Evolutionary conservation across 1,140 invertebrate species (phyloP).

Genomic region (Pinna nobilis): DNA sequence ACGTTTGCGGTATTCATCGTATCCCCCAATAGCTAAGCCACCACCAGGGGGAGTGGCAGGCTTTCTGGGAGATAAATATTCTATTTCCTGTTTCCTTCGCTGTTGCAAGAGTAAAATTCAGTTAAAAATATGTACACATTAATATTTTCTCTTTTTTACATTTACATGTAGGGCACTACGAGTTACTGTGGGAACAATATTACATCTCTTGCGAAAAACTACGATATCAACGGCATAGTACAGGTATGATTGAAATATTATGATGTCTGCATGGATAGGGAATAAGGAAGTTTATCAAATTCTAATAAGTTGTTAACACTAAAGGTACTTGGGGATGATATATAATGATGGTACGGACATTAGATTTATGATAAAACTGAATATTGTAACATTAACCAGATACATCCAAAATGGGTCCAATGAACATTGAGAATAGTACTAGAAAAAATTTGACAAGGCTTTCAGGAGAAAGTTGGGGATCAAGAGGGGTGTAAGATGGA

Average conservation of each 20-base stretch:
- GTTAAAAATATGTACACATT: constrained; percentile 1
- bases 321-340: too few species aligned
- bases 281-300: too few species aligned
- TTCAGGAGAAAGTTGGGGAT: too few species aligned
- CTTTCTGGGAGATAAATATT: neutral
- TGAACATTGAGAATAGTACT: too few species aligned
- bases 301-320: neutral
- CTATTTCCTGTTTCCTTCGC: constrained; percentile 24
- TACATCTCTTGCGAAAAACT: neutral
- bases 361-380: too few species aligned
- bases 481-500: too few species aligned
- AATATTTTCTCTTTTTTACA: neutral
- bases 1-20: constrained; percentile 23
- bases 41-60: constrained; percentile 25
- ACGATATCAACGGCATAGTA: neutral
- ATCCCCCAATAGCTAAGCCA: constrained; percentile 23
- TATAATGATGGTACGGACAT: too few species aligned
- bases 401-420: too few species aligned
- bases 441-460: too few species aligned
- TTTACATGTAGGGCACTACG: neutral
- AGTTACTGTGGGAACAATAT: neutral
- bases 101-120: constrained; percentile 10
- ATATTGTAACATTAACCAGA: too few species aligned
- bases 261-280: too few species aligned
- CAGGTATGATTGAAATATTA: too few species aligned